These are phyloP conservation scores for Muricea muricata DNA, from an alignment of 92 coral and sea anemone species.

Conservation along the genomic window DNA sequence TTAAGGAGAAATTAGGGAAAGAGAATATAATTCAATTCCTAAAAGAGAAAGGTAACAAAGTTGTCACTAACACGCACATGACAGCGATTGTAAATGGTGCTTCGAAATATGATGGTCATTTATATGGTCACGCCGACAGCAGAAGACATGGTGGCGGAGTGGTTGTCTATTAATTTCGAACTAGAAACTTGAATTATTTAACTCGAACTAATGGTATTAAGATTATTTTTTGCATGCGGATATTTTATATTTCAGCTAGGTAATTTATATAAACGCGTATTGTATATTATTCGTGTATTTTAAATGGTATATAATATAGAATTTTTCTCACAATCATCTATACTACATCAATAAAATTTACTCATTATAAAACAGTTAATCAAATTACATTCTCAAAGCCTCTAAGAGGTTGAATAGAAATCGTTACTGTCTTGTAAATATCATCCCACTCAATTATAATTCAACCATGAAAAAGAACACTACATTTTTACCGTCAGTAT, in stretches of 20 bases:
- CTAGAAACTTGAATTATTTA: neutral
- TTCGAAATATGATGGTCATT: conserved; percentile 64
- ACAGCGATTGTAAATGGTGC: conserved; percentile 79
- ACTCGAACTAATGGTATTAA: too few species aligned
- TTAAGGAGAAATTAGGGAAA: conserved; percentile 31
- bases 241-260: too few species aligned
- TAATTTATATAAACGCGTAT: too few species aligned
- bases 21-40: conserved; percentile 50
- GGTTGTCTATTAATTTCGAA: conserved; percentile 44
- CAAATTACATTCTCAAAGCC: too few species aligned
- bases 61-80: conserved; percentile 32
- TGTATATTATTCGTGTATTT: too few species aligned
- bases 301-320: too few species aligned
- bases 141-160: conserved; percentile 80
- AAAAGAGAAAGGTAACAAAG: conserved; percentile 69
- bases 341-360: too few species aligned
- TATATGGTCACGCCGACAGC: conserved; percentile 86
- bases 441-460: neutral
- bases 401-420: neutral
- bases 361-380: too few species aligned
- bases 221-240: too few species aligned
- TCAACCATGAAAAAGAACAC: neutral
- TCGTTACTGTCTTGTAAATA: neutral
- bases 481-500: neutral
- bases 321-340: too few species aligned